Conservation (phyloP, 1,140 invertebrate genomes). For the Centruroides sculpturatus region DNA sequence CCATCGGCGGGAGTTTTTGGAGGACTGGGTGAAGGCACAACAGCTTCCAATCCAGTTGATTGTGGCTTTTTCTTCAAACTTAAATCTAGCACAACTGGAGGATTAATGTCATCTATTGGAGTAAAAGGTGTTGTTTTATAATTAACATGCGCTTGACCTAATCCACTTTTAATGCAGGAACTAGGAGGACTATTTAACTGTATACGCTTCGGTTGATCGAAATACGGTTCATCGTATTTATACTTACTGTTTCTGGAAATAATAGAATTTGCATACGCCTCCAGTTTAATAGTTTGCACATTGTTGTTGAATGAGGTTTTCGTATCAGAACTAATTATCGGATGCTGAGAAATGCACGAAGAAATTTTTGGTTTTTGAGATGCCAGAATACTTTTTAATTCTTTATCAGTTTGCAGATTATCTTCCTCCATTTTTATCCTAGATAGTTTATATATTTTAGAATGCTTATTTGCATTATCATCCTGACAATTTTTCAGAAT, state of each 20-base stretch:
- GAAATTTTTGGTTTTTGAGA: constrained; percentile 5
- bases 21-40: background rate
- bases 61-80: constrained; percentile 11
- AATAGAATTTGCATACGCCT: background rate
- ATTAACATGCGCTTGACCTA: constrained; percentile 8
- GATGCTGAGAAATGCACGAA: background rate
- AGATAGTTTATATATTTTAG: too few species aligned
- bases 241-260: constrained; percentile 3
- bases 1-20: constrained; percentile 6
- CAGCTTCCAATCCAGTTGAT: background rate
- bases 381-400: background rate
- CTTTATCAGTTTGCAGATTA: constrained; percentile 3
- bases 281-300: background rate
- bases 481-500: too few species aligned
- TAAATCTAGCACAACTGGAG: constrained; percentile 11
- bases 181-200: background rate
- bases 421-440: too few species aligned
- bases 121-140: background rate
- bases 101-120: too few species aligned
- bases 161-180: constrained; percentile 2
- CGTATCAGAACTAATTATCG: constrained; percentile 1
- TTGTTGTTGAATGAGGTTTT: background rate
- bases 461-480: too few species aligned
- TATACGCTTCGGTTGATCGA: constrained; percentile 9
- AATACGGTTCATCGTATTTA: constrained; percentile 6